A percentile compares a stretch with the other conserved stretches of the same genome.
Evolutionary conservation across 2,113 vertebrate species (phyloP).

Genomic region (Chinchilla lanigera): DNA sequence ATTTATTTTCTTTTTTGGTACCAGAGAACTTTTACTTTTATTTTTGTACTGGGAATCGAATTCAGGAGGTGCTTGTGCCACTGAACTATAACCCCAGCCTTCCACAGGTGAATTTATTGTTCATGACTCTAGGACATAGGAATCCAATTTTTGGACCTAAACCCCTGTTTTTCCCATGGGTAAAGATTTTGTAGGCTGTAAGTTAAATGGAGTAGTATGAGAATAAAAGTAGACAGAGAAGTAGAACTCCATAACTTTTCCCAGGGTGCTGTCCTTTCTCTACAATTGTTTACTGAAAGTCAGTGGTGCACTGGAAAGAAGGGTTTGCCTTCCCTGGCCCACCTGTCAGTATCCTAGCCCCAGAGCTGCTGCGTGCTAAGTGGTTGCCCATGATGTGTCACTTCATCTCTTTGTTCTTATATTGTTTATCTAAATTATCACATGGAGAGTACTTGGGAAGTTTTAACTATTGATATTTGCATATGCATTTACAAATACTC

Average conservation of each 20-base stretch:
- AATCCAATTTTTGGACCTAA: background rate
- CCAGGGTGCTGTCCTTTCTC: background rate
- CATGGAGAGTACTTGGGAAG: background rate
- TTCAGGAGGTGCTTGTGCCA: too few species aligned
- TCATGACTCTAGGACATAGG: background rate
- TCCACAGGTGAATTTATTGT: background rate
- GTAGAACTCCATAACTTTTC: background rate
- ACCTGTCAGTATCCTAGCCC: background rate
- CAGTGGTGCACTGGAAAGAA: background rate
- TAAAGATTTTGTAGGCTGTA: background rate
- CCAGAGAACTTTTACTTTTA: too few species aligned
- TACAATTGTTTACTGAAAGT: background rate
- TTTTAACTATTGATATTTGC: background rate
- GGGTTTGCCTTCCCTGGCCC: fast-evolving
- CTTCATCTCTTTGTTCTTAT: background rate
- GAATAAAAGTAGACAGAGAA: background rate
- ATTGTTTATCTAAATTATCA: background rate
- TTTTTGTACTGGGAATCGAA: too few species aligned
- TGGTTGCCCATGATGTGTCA: background rate
- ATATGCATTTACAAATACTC: background rate
- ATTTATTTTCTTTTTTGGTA: too few species aligned
- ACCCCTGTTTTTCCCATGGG: fast-evolving
- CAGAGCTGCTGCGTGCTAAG: background rate
- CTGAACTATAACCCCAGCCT: too few species aligned
- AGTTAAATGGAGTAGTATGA: background rate